These are phyloP conservation scores for Hydropotes inermis DNA, from an alignment of 2,113 vertebrate species.

Conservation along the genomic window DNA sequence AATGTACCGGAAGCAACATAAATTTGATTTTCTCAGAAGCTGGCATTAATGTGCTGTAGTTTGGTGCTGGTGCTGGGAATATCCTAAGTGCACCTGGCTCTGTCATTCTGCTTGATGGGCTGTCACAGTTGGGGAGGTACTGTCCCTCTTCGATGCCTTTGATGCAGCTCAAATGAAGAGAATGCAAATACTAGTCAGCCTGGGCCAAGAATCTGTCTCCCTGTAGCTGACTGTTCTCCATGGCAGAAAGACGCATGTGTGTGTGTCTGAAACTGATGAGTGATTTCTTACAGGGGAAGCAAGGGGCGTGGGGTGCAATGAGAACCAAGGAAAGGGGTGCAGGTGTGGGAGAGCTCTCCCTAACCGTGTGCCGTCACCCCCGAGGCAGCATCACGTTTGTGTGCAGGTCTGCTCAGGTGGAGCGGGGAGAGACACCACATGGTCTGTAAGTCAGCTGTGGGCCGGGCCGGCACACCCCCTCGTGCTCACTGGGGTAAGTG, in stretches of 20 bases:
- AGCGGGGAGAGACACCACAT: rapidly evolving
- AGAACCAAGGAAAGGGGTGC: neutral
- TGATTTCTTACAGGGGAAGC: neutral
- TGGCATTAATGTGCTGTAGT: neutral
- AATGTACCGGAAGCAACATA: conserved; percentile 31
- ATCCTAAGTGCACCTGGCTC: neutral
- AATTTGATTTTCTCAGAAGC: conserved; percentile 27
- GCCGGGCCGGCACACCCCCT: neutral
- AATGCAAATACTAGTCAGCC: neutral
- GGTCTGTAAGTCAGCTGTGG: neutral
- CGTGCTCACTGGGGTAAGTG: neutral
- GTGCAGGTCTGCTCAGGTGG: neutral
- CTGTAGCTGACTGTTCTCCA: neutral
- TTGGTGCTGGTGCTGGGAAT: neutral
- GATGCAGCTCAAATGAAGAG: neutral
- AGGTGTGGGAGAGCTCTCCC: neutral
- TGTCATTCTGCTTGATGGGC: conserved; percentile 11
- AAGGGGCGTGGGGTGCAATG: neutral
- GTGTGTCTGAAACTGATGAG: neutral
- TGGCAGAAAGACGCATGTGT: neutral
- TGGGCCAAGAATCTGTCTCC: neutral
- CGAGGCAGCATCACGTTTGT: neutral
- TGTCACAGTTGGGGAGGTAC: neutral
- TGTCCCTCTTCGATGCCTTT: conserved; percentile 2
- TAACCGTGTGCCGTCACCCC: neutral